Percentiles rank a stretch among this genome's conserved stretches.
phyloP scores from a whole-genome alignment of 2,113 vertebrate genomes.

The Puffinus mauretanicus region DNA sequence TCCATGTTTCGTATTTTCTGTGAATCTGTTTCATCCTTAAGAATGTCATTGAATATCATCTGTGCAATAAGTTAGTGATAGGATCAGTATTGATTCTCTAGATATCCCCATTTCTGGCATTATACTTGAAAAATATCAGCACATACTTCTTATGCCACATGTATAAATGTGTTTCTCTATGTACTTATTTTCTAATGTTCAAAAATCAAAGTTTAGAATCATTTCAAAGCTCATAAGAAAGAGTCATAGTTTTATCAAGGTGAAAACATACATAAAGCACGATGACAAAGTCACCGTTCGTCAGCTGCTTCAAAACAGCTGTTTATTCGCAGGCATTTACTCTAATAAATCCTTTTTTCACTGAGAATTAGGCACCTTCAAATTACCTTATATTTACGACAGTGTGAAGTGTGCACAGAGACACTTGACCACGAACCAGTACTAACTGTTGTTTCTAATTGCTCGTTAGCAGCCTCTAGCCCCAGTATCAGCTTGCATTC shows the following conservation, averaged over 20 bases:
- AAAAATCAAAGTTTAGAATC: background rate
- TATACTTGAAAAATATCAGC: background rate
- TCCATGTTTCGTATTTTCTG: background rate
- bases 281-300: background rate
- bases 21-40: background rate
- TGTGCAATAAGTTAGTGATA: background rate
- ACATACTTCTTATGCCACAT: background rate
- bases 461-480: background rate
- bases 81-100: background rate
- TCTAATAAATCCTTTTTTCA: background rate
- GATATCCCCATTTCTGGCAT: background rate
- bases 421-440: background rate
- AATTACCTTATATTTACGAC: background rate
- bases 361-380: background rate
- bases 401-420: background rate
- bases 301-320: background rate
- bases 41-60: background rate
- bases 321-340: background rate
- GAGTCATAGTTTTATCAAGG: background rate
- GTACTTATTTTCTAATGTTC: background rate
- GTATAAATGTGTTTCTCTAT: background rate
- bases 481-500: background rate
- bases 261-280: background rate
- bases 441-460: background rate
- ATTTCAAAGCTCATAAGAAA: background rate